Base-by-base conservation (phyloP, 2,888 invertebrate genomes). In the Drosophila niveifrons region DNA sequence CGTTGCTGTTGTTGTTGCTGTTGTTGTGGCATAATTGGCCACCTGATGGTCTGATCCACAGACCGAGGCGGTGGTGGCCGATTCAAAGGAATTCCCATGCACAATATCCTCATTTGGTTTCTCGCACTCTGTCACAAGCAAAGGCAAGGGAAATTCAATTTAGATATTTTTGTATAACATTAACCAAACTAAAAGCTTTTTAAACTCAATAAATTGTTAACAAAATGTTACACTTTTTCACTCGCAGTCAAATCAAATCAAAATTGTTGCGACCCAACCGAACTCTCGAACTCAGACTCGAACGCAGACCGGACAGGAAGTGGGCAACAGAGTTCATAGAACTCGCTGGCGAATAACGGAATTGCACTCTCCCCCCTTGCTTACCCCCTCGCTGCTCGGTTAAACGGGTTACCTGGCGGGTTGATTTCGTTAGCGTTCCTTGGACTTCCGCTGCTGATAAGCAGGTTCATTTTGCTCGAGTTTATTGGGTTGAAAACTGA, bases 1-100 rank as follows among this genome's bases (percentile, higher is more conserved):
- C 39, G 70, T 75, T 83, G 44, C 13, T 72, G 61, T 39, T 43
- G 74, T 74, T 82, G 82, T 78, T 78, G 82, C 78, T 78, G 7
- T 75, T 83, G 82, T 81, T 78, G 79, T 75, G 79, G 89, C 79
- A 80, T 92, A 91, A 88, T 88, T 91, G 66, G 82, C 89, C 59
- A 90, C 86, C 88, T 91, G 92, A 75, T 91, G 91, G 78, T 91
- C 91, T 56, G 91, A 90, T 79, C 91, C 91, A 89, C 91, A 91
- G 74, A 88, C 83, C 72, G 91, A 90, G 67, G 78, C 83, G 43
- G 82, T 87, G 78, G 89, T 82, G 51, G 89, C 79, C 66, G 90
- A 79, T 51, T 88, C 90, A 80, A 90, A 91, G 58, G 91, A 82
- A 68, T 82, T 88, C 31, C 82, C 85, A 73, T 90, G 85, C 50